Percentiles rank a stretch among this genome's conserved stretches.
Conservation (phyloP, 2,113 vertebrate genomes). For the Vicugna pacos region DNA sequence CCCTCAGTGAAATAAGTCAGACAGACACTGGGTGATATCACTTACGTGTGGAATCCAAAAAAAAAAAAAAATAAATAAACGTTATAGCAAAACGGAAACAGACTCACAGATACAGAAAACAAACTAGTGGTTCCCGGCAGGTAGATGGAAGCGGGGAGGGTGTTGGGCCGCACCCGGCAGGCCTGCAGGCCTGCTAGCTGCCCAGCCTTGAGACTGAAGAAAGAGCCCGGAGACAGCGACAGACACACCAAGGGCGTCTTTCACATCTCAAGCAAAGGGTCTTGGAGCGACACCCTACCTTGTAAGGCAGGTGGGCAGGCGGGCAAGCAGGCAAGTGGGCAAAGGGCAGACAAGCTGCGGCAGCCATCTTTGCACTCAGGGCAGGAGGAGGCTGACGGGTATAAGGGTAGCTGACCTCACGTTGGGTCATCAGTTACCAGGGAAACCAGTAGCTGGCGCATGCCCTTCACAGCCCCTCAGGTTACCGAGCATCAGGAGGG, state of each 20-base stretch:
- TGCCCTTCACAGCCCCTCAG: not conserved
- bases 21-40: not conserved
- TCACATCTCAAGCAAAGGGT: not conserved
- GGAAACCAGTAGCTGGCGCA: not conserved
- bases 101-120: not conserved
- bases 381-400: not conserved
- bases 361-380: not conserved
- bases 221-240: not conserved
- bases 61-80: not conserved
- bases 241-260: not conserved
- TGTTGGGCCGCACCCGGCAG: not conserved
- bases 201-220: not conserved
- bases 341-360: rapidly evolving
- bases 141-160: not conserved
- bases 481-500: not conserved
- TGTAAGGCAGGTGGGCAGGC: not conserved
- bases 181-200: not conserved
- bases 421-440: not conserved
- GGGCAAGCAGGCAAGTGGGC: not conserved
- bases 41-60: not conserved
- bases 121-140: not conserved
- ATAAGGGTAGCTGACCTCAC: not conserved
- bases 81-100: not conserved
- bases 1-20: not conserved
- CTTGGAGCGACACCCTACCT: not conserved